phyloP scores from a whole-genome alignment of 1,140 invertebrate species.

The Brachystomella parvula region DNA sequence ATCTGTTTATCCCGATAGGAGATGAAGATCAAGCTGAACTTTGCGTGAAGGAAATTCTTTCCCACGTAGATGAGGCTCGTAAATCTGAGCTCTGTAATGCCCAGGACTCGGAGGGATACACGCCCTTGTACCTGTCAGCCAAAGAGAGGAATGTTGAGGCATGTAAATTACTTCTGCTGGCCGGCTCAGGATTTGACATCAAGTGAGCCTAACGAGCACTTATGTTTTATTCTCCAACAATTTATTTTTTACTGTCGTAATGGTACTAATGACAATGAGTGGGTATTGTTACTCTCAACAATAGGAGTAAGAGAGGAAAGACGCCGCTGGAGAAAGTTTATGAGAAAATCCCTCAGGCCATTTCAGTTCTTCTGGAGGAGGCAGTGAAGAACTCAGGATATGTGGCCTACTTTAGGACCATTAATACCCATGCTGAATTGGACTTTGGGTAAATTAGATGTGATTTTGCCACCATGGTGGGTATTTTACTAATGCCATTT shows the following conservation, averaged over 20 bases:
- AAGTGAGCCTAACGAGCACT: background rate
- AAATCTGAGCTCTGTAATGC: background rate
- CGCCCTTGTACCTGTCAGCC: conserved; percentile 12
- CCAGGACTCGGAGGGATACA: background rate
- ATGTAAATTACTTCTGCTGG: conserved; percentile 7
- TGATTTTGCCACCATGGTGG: too few relatives aligned
- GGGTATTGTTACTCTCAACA: background rate
- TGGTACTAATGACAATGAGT: background rate
- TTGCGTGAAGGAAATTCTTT: conserved; percentile 6
- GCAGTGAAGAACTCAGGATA: conserved; percentile 5
- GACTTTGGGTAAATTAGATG: conserved; percentile 14
- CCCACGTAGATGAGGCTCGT: background rate
- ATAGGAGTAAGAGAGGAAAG: conserved; percentile 6
- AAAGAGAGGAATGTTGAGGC: conserved; percentile 11
- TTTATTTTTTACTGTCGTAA: background rate
- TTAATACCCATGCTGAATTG: conserved; percentile 8
- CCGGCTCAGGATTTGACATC: conserved; percentile 13
- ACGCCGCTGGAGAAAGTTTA: conserved; percentile 18
- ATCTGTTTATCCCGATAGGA: background rate
- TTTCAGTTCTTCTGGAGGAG: conserved; percentile 1
- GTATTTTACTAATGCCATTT: too few relatives aligned
- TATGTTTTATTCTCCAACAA: background rate
- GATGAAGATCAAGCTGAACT: background rate
- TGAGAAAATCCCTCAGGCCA: conserved; percentile 13
- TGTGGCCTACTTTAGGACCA: background rate